These are phyloP conservation scores for Drosophila baimaii DNA, from an alignment of 1,140 invertebrate species.

Conservation along the genomic window DNA sequence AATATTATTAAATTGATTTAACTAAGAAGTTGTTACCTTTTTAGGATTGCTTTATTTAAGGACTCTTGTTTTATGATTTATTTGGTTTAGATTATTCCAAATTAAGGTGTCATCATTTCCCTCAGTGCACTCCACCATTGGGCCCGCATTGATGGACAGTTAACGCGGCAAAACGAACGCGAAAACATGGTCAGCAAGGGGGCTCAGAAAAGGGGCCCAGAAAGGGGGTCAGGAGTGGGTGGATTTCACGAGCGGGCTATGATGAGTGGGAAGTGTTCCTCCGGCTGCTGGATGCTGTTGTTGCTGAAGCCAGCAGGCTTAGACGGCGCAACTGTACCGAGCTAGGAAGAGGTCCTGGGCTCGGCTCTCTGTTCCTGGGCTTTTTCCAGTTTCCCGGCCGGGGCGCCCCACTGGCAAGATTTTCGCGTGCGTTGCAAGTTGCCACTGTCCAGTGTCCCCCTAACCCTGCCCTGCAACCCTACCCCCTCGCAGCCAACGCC, in stretches of 20 bases:
- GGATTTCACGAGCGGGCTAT: neutral
- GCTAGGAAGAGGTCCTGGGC: conserved; percentile 32
- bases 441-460: conserved; percentile 25
- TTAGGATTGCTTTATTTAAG: no score
- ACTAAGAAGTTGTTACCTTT: no score
- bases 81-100: neutral
- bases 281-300: conserved; percentile 25
- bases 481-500: neutral
- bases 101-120: neutral
- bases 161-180: conserved; percentile 82
- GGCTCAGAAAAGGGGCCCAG: conserved; percentile 15
- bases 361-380: conserved; percentile 13
- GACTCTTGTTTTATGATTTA: neutral
- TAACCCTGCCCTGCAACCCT: neutral
- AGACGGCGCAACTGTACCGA: conserved; percentile 79
- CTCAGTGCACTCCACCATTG: conserved; percentile 27
- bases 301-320: conserved; percentile 64
- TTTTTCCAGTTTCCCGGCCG: conserved; percentile 35
- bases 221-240: conserved; percentile 17
- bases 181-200: conserved; percentile 65
- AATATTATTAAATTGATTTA: no score
- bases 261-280: neutral
- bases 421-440: conserved; percentile 81
- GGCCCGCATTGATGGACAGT: conserved; percentile 81
- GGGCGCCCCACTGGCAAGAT: conserved; percentile 66